Base-by-base conservation (phyloP, 2,797 vertebrate species). In the Pyrocephalus nanus region DNA sequence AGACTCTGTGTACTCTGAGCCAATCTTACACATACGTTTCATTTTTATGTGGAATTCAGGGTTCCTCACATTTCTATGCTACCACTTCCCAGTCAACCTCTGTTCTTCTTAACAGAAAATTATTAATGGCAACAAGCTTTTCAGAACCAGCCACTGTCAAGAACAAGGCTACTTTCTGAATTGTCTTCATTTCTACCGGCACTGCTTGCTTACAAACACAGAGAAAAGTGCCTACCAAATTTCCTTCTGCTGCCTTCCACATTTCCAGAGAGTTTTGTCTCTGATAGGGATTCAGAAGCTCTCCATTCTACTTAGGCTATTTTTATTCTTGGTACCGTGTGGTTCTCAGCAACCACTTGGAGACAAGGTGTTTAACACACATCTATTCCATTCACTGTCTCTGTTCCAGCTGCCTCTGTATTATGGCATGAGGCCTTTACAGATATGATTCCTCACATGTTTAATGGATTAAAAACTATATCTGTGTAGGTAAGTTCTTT, bases 31-130 rank as follows among this genome's bases (percentile, higher is more conserved):
- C 60, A 77, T 45, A 66, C n/a, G 51, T 84, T 96, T 93, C 54
- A 30, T 83, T 95, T 95, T 70, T 47, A 61, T 8, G 4, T 65
- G 83, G 62, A 92, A 73, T 94, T 84, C 80, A 88, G 80, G 23
- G 67, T 57, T 92, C 79, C 40, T 93, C 57, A 45, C 58, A 78
- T 92, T 93, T 92, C 74, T 90, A n/a, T 11, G 4, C 51, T 55
- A 42, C 53, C 67, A 9, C n/a, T 74, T 83, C 69, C 67, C 58
- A 88, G 90, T 64, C 42, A 86, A 75, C 36, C 86, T 92, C 76
- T 94, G 65, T 78, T 91, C 50, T 79, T 10, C 47, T 71, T 47
- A 62, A 83, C 36, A 74, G 38, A 75, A 90, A 77, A 66, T 64
- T 65, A 75, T 51, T 61, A 81, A 84, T 25, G 48, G 29, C 51